phyloP scores from a whole-genome alignment of 1,140 invertebrate species.

The Uloborus diversus region DNA sequence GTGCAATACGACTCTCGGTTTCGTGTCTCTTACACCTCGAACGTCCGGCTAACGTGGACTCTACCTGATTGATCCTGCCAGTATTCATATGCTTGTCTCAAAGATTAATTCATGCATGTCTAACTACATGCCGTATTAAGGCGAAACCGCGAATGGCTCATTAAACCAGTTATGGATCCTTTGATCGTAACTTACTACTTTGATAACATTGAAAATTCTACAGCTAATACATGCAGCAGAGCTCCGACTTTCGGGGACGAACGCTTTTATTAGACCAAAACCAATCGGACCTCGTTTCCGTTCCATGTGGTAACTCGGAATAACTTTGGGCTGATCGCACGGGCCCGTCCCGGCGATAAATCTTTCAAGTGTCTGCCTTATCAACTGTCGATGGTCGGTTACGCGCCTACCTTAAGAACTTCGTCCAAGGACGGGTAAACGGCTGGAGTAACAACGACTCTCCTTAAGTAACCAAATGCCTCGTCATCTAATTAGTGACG shows the following conservation, averaged over 20 bases:
- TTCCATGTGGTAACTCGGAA: not conserved
- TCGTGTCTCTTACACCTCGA: too few species aligned
- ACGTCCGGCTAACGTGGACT: too few species aligned
- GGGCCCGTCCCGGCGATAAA: slow-evolving; percentile 77
- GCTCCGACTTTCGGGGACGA: not conserved
- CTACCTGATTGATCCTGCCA: too few species aligned
- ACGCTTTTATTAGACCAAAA: slow-evolving; percentile 55
- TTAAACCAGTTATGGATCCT: too few species aligned
- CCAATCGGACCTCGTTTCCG: slow-evolving; percentile 10
- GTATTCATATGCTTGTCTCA: too few species aligned
- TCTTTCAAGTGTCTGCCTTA: slow-evolving; percentile 90
- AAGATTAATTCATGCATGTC: too few species aligned
- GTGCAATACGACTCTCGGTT: too few species aligned
- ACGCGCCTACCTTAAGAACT: slow-evolving; percentile 71
- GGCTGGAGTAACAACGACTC: slow-evolving; percentile 83
- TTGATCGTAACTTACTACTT: too few species aligned
- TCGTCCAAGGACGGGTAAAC: slow-evolving; percentile 70
- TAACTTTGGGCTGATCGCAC: slow-evolving; percentile 70
- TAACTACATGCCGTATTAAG: too few species aligned
- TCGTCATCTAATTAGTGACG: slow-evolving; percentile 75
- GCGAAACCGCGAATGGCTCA: too few species aligned
- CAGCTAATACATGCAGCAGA: too few species aligned
- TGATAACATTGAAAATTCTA: too few species aligned
- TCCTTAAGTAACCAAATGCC: slow-evolving; percentile 71
- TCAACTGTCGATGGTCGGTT: slow-evolving; percentile 71